Base-by-base conservation (phyloP, 2,797 vertebrate species). In the Crenichthys baileyi region DNA sequence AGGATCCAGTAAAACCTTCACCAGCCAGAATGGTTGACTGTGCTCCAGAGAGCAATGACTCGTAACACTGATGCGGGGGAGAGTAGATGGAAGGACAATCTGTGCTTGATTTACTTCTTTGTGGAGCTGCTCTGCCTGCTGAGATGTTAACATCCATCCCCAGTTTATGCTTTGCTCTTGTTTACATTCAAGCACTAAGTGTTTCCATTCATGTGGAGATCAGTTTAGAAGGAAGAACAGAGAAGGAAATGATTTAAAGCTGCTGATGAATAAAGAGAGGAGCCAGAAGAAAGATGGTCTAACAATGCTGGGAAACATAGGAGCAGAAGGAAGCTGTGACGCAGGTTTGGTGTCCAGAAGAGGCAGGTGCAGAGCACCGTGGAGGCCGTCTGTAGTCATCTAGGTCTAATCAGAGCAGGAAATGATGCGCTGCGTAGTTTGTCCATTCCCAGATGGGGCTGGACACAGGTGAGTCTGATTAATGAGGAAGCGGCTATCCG, bases 391-490 rank as follows among this genome's bases (percentile, higher is more conserved):
- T 81, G 87, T 85, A 88, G 75, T 81, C 87, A 58, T 81, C 76
- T 85, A 79, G 80, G 60, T 83, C 87, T 86, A 93, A 92, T 94
- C 90, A 90, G 85, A 89, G 74, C 90, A 76, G 87, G 83, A 89
- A 89, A 92, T 92, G 88, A 93, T 79, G 88, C 79, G 39, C 83
- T 76, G 81, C 87, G 80, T 41, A 31, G 88, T 91, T 89, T 86
- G 88, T 88, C 88, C 89, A 79, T 85, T 87, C 88, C 91, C 91
- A 91, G 89, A 86, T 76, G 87, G 75, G 56, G 44, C 73, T 0
- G 72, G 68, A 85, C 90, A 73, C 92, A 94, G 92, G 88, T 91
- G 91, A 92, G 87, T 85, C 84, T 80, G 91, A 92, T 93, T 93
- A 92, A 91, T 90, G 91, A 90, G 87, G 81, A 90, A 51, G 89